Evolutionary conservation across 2,113 vertebrate genomes (phyloP), one percentile per base, ranked within the genome.

Genomic region (Lipotes vexillifer): DNA sequence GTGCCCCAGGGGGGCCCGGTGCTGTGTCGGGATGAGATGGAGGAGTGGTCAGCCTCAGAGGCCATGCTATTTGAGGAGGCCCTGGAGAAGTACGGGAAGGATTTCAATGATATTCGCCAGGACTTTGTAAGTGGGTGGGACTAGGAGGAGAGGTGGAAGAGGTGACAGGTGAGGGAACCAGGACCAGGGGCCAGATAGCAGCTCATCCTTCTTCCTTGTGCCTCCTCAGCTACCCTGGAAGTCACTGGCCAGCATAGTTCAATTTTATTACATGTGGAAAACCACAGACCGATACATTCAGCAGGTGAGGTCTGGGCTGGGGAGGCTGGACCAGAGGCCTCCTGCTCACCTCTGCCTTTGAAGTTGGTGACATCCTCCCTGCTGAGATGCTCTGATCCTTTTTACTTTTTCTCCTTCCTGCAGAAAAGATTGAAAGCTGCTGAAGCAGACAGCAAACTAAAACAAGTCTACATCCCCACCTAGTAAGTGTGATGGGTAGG

Each of bases 251-350:
- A 99, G 99, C 82, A 99, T 99, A 75, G 99, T 99, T 90, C 99
- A 99, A 97, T 99, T 99, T 97, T 99, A 99, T 97, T 99, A 99
- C 98, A 99, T 99, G 99, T 99, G 99, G 99, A 99, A 99, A 97
- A 99, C 99, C n/a, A 99, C 99, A 0, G 99, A 99, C 97, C 99
- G 99, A 97, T 99, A 99, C 97, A 99, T 99, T 97, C 99, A 99
- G 89, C 99, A 99, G 99, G 99, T 99, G 80, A 27, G 69, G 55
- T 12, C 33, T 1, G 33, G 88, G 77, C 46, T 25, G 6, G 38
- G 74, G 71, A 31, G n/a, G 46, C 46, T 75, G 55, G 15, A 10
- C 44, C 36, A 4, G 36, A 63, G 66, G n/a, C 61, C 15, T 4
- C 33, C 44, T n/a, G 12, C 55, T 74, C 33, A 33, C 41, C n/a